These are phyloP conservation scores for Enteromius paludinosus DNA, from an alignment of 2,797 vertebrate genomes.

Conservation along the genomic window DNA sequence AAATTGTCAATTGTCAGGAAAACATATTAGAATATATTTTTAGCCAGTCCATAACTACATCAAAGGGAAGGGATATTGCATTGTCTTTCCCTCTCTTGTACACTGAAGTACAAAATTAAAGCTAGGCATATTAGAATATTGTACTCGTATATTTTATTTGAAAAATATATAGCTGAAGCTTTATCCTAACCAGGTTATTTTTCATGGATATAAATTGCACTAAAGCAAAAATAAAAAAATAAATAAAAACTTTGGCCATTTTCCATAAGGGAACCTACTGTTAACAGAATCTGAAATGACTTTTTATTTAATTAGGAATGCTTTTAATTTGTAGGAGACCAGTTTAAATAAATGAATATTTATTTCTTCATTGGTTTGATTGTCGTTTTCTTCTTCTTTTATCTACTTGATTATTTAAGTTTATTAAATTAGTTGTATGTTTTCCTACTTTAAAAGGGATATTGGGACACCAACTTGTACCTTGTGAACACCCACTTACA, in stretches of 20 bases:
- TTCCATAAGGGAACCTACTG: not conserved
- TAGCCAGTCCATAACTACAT: conserved; percentile 12
- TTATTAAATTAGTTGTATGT: too few species aligned
- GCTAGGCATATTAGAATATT: conserved; percentile 10
- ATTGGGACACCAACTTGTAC: not conserved
- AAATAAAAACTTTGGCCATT: not conserved
- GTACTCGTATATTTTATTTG: conserved; percentile 20
- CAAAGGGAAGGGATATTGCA: conserved; percentile 1
- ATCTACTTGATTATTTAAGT: too few species aligned
- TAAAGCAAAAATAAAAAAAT: not conserved
- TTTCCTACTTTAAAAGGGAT: not conserved
- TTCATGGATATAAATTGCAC: not conserved
- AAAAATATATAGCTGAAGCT: not conserved
- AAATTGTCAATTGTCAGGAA: not conserved
- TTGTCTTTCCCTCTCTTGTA: conserved; percentile 11
- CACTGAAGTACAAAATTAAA: conserved; percentile 19
- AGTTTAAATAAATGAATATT: not conserved
- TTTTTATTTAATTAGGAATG: not conserved
- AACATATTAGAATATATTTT: conserved; percentile 1
- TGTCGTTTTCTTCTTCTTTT: too few species aligned
- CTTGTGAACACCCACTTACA: not conserved
- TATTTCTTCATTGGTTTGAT: too few species aligned
- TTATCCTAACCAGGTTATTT: not conserved
- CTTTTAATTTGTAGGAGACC: not conserved
- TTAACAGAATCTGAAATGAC: not conserved